Percentiles rank a stretch among this genome's conserved stretches.
phyloP scores from a whole-genome alignment of 2,888 invertebrate genomes.

The Phalera bucephala region DNA sequence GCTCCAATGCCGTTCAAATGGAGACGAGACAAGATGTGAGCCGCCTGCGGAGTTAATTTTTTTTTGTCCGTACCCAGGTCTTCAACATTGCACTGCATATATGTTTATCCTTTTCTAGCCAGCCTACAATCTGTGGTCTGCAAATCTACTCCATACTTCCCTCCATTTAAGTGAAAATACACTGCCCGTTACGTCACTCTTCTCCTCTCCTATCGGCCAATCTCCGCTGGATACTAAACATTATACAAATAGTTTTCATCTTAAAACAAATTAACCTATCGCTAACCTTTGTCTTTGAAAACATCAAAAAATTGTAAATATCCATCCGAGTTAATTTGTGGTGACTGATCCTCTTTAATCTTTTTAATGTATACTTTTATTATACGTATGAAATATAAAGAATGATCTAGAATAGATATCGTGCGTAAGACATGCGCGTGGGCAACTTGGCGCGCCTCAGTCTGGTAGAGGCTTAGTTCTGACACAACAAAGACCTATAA shows the following conservation, averaged over 20 bases:
- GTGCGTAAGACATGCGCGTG: constrained; percentile 13
- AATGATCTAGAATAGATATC: constrained; percentile 14
- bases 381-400: constrained; percentile 1
- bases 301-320: constrained; percentile 2
- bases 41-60: no score
- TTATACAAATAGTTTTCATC: not conserved
- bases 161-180: no score
- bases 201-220: no score
- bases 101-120: no score
- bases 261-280: not conserved
- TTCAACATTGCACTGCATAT: no score
- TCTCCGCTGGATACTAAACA: no score
- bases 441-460: constrained; percentile 13
- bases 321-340: constrained; percentile 2
- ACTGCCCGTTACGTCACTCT: no score
- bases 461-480: constrained; percentile 17
- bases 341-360: constrained; percentile 1
- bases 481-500: constrained; percentile 17
- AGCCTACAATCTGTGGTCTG: no score
- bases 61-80: no score
- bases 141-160: no score
- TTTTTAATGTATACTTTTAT: constrained; percentile 1
- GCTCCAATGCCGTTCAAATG: no score
- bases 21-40: no score
- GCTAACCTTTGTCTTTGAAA: not conserved